These are phyloP conservation scores for Aldabrachelys gigantea DNA, from an alignment of 2,113 vertebrate genomes.

Conservation along the genomic window DNA sequence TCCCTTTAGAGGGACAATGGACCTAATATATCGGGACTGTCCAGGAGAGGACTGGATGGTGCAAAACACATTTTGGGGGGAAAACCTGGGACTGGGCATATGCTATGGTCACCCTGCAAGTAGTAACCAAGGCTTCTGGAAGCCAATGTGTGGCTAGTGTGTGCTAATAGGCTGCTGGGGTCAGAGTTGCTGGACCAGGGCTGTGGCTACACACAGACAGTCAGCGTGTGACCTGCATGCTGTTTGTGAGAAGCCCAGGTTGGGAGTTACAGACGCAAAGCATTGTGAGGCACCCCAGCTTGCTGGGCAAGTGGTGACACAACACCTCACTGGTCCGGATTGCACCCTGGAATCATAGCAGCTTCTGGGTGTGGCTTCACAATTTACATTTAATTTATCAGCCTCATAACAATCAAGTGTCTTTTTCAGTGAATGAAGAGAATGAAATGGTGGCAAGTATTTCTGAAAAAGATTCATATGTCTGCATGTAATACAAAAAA, in stretches of 20 bases:
- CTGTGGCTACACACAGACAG: not conserved
- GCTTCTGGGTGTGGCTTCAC: not conserved
- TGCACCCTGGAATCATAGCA: not conserved
- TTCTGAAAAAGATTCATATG: not conserved
- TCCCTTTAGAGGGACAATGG: not conserved
- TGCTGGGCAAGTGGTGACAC: not conserved
- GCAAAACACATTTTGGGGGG: not conserved
- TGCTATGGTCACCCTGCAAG: not conserved
- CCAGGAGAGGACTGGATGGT: not conserved
- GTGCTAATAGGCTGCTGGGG: not conserved
- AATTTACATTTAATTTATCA: not conserved
- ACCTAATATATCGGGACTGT: not conserved
- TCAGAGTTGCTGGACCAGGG: not conserved
- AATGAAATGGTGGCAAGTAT: not conserved
- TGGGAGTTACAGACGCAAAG: not conserved
- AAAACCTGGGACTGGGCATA: not conserved
- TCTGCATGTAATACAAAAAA: not conserved
- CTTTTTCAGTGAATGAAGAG: not conserved
- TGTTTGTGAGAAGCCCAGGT: not conserved
- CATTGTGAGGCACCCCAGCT: not conserved
- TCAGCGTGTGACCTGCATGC: not conserved
- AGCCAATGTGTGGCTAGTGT: not conserved
- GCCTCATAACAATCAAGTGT: not conserved
- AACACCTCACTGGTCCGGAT: not conserved
- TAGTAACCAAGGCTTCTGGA: not conserved